phyloP scores from a whole-genome alignment of 1,140 invertebrate genomes.

The Drosophila punjabiensis region DNA sequence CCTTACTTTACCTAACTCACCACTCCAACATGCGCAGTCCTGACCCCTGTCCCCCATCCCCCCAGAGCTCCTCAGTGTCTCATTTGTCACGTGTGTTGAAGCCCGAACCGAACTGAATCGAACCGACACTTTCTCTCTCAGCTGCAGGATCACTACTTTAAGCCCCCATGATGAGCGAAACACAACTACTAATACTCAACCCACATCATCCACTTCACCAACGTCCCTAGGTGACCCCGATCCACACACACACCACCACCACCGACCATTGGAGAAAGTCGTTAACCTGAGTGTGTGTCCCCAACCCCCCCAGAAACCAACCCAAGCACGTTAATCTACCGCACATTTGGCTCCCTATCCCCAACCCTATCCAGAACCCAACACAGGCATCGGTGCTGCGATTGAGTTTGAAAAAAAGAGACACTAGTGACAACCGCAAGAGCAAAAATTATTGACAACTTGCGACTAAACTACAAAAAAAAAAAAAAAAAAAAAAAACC shows the following conservation, averaged over 20 bases:
- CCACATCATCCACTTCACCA: conserved; percentile 21
- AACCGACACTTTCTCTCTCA: conserved; percentile 18
- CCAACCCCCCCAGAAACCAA: neutral
- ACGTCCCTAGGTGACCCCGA: conserved; percentile 23
- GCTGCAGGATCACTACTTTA: conserved; percentile 26
- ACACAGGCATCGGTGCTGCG: conserved; percentile 77
- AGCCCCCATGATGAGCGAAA: conserved; percentile 23
- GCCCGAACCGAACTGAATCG: conserved; percentile 23
- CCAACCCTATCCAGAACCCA: conserved; percentile 35
- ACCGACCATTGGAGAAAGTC: conserved; percentile 34
- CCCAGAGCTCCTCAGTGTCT: conserved; percentile 1
- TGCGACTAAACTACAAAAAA: conserved; percentile 60
- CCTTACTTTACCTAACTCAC: neutral
- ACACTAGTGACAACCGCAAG: conserved; percentile 84
- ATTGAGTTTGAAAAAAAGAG: conserved; percentile 85
- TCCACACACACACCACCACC: conserved; percentile 6
- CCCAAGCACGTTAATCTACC: conserved; percentile 31
- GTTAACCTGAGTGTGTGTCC: conserved; percentile 29
- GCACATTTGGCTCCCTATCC: conserved; percentile 52
- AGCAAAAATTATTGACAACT: conserved; percentile 57
- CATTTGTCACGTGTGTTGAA: conserved; percentile 31
- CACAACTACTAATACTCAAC: conserved; percentile 54
- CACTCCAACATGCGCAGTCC: neutral
- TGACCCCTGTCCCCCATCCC: neutral
- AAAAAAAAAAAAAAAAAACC: conserved; percentile 39